Evolutionary conservation across 1,140 invertebrate species (phyloP).

Genomic region (Dryas iulia): DNA sequence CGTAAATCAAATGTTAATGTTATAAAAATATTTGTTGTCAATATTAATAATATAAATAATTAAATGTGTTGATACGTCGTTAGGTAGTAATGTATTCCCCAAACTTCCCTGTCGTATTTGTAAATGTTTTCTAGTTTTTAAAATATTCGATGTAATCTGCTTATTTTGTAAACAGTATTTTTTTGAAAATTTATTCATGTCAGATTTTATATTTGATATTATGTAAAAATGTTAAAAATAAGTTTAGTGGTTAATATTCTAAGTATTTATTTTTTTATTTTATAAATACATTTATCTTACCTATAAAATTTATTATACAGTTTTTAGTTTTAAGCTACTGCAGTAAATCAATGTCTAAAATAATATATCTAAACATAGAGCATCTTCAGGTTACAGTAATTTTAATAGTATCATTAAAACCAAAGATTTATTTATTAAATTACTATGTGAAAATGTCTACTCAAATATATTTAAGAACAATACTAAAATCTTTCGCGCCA

Average conservation of each 20-base stretch:
- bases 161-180: conserved; percentile 1
- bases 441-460: no score
- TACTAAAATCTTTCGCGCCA: no score
- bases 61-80: not conserved
- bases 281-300: not conserved
- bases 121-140: conserved; percentile 2
- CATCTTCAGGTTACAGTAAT: no score
- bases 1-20: not conserved
- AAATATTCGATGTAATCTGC: not conserved
- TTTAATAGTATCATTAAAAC: no score
- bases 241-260: not conserved
- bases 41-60: not conserved
- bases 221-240: not conserved
- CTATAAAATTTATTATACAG: not conserved
- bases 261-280: not conserved
- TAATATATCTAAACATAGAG: not conserved
- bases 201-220: not conserved
- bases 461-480: no score
- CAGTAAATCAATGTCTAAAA: not conserved
- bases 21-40: not conserved
- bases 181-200: conserved; percentile 1
- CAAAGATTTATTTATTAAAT: no score
- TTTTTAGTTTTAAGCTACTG: not conserved
- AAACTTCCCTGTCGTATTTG: not conserved
- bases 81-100: not conserved